Evolutionary conservation across 2,113 vertebrate species (phyloP), one percentile per base, ranked within the genome.

Genomic region (Hippocampus zosterae): DNA sequence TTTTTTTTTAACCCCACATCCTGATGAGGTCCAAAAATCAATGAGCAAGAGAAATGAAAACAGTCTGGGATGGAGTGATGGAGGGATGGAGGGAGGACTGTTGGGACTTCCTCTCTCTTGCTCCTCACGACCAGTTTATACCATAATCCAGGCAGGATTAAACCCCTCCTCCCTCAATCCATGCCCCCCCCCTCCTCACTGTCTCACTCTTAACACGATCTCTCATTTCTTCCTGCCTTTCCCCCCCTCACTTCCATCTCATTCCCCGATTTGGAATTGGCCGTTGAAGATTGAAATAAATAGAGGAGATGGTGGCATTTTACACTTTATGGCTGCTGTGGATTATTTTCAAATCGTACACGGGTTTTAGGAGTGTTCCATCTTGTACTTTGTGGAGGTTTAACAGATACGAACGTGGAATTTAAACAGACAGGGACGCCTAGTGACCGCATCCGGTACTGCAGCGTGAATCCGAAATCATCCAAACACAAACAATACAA

Each of bases 61-160:
- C 15, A 2, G 27, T 42, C 16, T 48, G 25, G 37, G 63, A 71
- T 16, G 41, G 65, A 70, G 33, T 46, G 15, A 64, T 64, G 64
- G 72, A 81, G 25, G 42, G 59, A 68, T 21, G 40, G 65, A 70
- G 33, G 40, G 18, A 69, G 46, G 48, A 56, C 78, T 67, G 67
- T 73, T 59, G 56, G 81, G 72, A 84, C 85, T 83, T 80, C 68
- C 83, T 79, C 61, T 83, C 70, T 53, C 81, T 69, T 84, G 62
- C 75, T 80, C 68, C 79, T 66, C 65, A 40, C 74, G 65, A 83
- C 83, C 73, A 85, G 84, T 90, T 89, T 88, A 85, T 86, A 80
- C 79, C 72, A 85, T 90, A 90, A 90, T 90, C 88, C 88, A 82
- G 68, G 77, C 82, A 79, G 86, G 89, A 90, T 90, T 90, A 90